Evolutionary conservation across 2,113 vertebrate genomes (phyloP).

Genomic region (Catagonus wagneri): DNA sequence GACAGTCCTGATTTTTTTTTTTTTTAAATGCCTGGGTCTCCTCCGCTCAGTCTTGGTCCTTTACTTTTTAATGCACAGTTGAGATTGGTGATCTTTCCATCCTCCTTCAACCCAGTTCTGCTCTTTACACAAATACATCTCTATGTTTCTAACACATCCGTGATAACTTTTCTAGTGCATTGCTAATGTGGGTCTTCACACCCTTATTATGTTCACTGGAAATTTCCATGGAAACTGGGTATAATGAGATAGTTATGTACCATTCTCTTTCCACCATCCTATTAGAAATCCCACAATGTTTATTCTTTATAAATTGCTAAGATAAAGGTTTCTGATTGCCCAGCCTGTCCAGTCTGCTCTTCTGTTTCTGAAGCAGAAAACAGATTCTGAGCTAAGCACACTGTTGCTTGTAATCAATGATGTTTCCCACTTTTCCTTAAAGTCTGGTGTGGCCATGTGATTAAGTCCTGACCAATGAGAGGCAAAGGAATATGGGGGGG

Average conservation of each 20-base stretch:
- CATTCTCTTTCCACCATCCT: fast-evolving
- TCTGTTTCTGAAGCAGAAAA: background rate
- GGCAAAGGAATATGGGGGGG: background rate
- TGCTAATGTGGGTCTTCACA: background rate
- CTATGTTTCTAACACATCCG: fast-evolving
- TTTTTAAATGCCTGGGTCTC: background rate
- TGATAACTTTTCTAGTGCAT: background rate
- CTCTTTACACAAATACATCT: background rate
- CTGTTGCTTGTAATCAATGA: no score
- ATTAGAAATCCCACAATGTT: fast-evolving
- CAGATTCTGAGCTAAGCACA: background rate
- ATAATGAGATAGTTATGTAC: fast-evolving
- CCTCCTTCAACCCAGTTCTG: background rate
- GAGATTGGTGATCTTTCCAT: fast-evolving
- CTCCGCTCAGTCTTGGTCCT: background rate
- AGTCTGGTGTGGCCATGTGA: no score
- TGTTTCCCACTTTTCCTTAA: background rate
- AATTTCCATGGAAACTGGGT: background rate
- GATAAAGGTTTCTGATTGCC: no score
- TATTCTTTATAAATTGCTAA: background rate
- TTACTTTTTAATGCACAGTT: background rate
- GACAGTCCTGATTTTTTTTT: no score
- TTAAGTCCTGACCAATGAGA: background rate
- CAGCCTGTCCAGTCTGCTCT: fast-evolving
- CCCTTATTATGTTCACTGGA: background rate